phyloP scores from a whole-genome alignment of 2,888 invertebrate genomes.

The Epirrhoe alternata region DNA sequence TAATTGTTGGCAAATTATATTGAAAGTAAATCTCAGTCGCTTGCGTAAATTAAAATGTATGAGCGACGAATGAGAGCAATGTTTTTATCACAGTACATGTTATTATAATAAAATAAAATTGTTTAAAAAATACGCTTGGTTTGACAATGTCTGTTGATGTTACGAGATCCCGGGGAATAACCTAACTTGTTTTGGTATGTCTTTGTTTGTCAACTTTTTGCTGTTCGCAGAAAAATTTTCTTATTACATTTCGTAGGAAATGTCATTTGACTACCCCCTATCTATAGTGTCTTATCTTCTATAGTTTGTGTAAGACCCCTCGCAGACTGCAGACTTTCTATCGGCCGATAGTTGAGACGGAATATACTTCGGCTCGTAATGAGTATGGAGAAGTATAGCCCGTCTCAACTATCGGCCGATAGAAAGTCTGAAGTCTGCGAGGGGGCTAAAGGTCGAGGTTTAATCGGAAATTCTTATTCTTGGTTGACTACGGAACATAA shows the following conservation, averaged over 20 bases:
- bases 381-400: too few relatives aligned
- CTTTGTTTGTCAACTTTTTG: conserved; percentile 30
- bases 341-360: too few relatives aligned
- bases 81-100: conserved; percentile 2
- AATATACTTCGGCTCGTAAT: too few relatives aligned
- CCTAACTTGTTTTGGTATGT: conserved; percentile 29
- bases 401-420: too few relatives aligned
- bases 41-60: not conserved
- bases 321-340: too few relatives aligned
- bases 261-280: not conserved
- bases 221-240: conserved; percentile 1
- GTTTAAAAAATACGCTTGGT: conserved; percentile 12
- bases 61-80: not conserved
- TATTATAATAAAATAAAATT: conserved; percentile 6
- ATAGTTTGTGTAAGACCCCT: too few relatives aligned
- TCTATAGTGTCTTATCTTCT: not conserved
- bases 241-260: not conserved
- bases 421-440: too few relatives aligned
- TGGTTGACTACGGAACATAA: too few relatives aligned
- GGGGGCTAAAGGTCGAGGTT: too few relatives aligned
- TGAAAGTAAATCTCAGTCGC: not conserved
- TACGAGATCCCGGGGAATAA: conserved; percentile 28
- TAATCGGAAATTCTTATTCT: too few relatives aligned
- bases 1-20: not conserved
- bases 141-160: conserved; percentile 27